Conservation (phyloP, 1,140 invertebrate genomes). For the Anastrepha obliqua region DNA sequence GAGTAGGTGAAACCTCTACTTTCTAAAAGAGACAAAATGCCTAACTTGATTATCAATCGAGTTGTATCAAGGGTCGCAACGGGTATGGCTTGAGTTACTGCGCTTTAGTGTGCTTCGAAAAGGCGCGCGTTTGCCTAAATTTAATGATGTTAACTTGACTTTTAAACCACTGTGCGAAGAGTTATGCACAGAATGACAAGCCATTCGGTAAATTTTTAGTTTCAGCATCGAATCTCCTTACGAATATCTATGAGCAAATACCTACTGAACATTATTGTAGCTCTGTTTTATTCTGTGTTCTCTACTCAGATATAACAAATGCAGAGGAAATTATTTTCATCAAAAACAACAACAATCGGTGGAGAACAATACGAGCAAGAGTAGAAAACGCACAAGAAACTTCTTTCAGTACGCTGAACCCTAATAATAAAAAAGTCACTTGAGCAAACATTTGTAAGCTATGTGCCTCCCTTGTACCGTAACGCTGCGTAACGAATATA, state of each 20-base stretch:
- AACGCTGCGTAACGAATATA: neutral
- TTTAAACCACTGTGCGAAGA: neutral
- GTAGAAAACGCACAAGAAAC: neutral
- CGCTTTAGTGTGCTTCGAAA: no score
- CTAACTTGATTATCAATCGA: no score
- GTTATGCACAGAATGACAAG: neutral
- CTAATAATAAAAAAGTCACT: neutral
- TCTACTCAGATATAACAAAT: neutral
- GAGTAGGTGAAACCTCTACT: no score
- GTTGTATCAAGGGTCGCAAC: no score
- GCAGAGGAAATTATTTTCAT: neutral
- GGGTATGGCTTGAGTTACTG: no score
- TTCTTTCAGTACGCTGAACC: neutral
- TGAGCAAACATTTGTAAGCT: neutral
- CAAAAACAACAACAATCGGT: neutral
- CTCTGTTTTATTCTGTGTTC: neutral
- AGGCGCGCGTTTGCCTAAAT: neutral
- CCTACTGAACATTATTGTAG: neutral
- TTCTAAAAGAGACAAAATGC: no score
- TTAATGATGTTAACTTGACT: neutral
- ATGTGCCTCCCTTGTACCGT: no score
- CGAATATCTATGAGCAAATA: neutral
- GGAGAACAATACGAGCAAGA: neutral
- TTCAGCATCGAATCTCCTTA: neutral
- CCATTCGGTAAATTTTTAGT: neutral